phyloP scores from a whole-genome alignment of 1,140 invertebrate genomes.

The Trichoplusia ni region DNA sequence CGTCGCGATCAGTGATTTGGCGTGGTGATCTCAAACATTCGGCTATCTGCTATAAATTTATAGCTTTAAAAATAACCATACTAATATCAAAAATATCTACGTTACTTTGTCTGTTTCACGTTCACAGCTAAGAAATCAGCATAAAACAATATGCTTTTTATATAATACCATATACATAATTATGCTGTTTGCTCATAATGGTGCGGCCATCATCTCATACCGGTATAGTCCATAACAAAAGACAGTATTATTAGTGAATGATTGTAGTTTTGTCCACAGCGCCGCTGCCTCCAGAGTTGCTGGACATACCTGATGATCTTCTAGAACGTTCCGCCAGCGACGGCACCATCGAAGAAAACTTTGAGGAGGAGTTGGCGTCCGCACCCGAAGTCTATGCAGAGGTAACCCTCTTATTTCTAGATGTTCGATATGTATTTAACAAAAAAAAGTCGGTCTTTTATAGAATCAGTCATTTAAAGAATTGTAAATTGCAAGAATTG shows the following conservation, averaged over 20 bases:
- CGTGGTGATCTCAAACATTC: no score
- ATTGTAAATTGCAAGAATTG: no score
- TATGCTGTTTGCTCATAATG: no score
- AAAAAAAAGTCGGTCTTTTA: not conserved
- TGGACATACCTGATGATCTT: conserved; percentile 82
- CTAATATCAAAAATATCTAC: not conserved
- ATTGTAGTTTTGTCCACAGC: conserved; percentile 41
- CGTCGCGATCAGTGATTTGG: no score
- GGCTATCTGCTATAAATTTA: no score
- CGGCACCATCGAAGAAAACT: conserved; percentile 95
- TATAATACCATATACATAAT: no score
- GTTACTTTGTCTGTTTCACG: not conserved
- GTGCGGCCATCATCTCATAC: no score
- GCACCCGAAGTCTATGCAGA: conserved; percentile 69
- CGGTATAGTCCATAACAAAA: no score
- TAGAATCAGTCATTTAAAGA: no score
- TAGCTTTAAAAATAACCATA: not conserved
- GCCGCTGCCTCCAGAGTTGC: conserved; percentile 60
- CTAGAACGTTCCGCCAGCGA: conserved; percentile 91
- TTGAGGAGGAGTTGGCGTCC: conserved; percentile 91
- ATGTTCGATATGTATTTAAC: not conserved
- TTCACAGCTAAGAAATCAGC: no score
- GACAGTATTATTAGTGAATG: no score
- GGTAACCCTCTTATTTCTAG: conserved; percentile 42
- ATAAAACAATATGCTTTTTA: no score